Conservation (phyloP, 2,888 invertebrate species). For the Agriopis aurantiaria region DNA sequence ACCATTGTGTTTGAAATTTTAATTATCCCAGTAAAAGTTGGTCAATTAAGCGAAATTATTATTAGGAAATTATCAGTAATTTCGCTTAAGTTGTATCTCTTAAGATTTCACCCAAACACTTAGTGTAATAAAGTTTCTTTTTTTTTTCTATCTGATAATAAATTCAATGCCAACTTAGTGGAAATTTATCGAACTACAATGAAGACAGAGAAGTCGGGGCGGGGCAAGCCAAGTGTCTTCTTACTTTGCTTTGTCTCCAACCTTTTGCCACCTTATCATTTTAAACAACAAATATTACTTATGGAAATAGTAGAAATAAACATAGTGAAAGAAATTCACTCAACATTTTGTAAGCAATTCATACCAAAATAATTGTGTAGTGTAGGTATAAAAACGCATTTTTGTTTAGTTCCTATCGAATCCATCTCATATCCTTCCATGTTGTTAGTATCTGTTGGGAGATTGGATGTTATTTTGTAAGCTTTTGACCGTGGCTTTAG, state of each 20-base stretch:
- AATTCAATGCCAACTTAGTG: constrained; percentile 28
- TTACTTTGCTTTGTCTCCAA: constrained; percentile 40
- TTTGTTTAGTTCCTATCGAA: constrained; percentile 59
- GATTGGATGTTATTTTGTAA: constrained; percentile 46
- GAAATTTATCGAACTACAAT: neutral
- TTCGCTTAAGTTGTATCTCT: neutral
- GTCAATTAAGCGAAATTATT: neutral
- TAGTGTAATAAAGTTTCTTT: constrained; percentile 11
- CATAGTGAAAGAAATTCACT: constrained; percentile 38
- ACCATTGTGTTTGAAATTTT: constrained; percentile 1
- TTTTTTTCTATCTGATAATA: constrained; percentile 30
- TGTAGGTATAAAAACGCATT: constrained; percentile 40
- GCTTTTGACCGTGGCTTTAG: constrained; percentile 49
- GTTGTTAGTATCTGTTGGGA: constrained; percentile 35
- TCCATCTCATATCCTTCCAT: constrained; percentile 66
- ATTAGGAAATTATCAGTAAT: neutral
- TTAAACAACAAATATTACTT: neutral
- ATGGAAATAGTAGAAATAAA: constrained; percentile 41
- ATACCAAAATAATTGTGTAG: constrained; percentile 53
- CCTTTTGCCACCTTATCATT: constrained; percentile 2
- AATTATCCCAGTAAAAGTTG: neutral
- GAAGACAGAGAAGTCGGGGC: constrained; percentile 32
- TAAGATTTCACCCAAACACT: neutral
- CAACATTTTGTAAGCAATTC: constrained; percentile 49
- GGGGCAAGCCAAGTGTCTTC: constrained; percentile 45